Conservation (phyloP, 2,113 vertebrate genomes). For the Steatornis caripensis region DNA sequence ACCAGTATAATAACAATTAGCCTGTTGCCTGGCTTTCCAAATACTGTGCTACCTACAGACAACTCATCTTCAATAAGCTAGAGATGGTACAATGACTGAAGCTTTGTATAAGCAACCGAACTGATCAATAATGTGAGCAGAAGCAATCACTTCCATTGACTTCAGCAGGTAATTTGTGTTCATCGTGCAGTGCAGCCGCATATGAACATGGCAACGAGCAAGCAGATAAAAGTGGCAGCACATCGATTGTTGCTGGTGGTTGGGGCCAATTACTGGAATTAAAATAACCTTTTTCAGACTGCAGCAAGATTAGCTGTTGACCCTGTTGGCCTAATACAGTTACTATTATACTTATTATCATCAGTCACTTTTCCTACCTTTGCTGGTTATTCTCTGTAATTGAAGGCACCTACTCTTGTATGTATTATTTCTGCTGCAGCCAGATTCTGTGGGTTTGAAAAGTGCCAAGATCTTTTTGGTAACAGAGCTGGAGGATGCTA, state of each 20-base stretch:
- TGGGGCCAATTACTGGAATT: constrained; percentile 41
- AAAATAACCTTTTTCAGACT: constrained; percentile 23
- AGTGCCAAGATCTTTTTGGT: not conserved
- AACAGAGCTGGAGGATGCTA: not conserved
- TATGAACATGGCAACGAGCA: not conserved
- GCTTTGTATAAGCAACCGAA: not conserved
- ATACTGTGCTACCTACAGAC: not conserved
- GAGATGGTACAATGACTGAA: not conserved
- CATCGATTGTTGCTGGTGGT: not conserved
- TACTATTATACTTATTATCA: not conserved
- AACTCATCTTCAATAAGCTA: not conserved
- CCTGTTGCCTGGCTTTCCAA: not conserved
- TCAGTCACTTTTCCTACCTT: not conserved
- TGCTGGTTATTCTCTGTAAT: not conserved
- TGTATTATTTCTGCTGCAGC: not conserved
- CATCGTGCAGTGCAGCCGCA: not conserved
- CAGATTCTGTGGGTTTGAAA: not conserved
- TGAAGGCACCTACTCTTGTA: not conserved
- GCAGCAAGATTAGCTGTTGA: constrained; percentile 7
- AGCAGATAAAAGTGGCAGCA: not conserved
- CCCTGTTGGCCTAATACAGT: not conserved
- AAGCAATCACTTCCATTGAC: constrained; percentile 12
- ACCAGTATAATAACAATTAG: not conserved
- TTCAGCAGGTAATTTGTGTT: constrained; percentile 18
- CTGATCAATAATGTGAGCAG: constrained; percentile 8